Evolutionary conservation across 2,113 vertebrate genomes (phyloP), one percentile per base, ranked within the genome.

Genomic region (Ifrita kowaldi): DNA sequence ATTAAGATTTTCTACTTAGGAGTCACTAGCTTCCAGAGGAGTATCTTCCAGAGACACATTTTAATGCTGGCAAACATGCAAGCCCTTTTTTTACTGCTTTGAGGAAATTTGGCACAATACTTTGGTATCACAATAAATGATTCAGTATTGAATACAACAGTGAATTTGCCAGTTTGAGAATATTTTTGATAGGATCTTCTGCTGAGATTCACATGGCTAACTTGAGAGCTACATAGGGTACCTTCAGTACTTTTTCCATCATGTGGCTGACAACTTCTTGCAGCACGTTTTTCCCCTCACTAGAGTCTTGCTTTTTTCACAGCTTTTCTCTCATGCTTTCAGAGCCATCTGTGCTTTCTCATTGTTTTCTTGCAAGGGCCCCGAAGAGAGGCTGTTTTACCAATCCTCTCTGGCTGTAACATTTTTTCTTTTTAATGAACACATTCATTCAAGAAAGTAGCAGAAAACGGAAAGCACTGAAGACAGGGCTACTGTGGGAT

Each of bases 271-370:
- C 65, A 81, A 27, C 56, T 90, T 78, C 87, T 80, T 59, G 50
- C 79, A 93, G 63, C 52, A 90, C 13, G 1, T 95, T 90, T 73
- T 83, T 18, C 59, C 39, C 70, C 41, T 95, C 67, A 74, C 57
- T 71, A 71, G 22, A 73, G 75, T 85, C 93, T 97, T 93, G 70
- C 68, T 89, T 96, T 95, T 87, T 96, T 96, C 90, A 90, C 92
- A 95, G 93, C 64, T 96, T 95, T 86, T 94, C 82, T 70, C 79
- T 93, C 93, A 85, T 78, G 78, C 75, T 91, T 90, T 90, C 75
- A 86, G 75, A 95, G 87, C 93, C 96, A 97, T 96, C 92, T 97
- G 96, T 95, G 96, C 92, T 92, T 96, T 91, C 82, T 96, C 90
- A 96, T 95, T 52, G 2, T 93, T 94, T 94, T 80, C 84, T 70